A percentile compares a stretch with the other conserved stretches of the same genome.
These are phyloP conservation scores for Nudaria mundana DNA, from an alignment of 2,888 invertebrate genomes.

Conservation along the genomic window DNA sequence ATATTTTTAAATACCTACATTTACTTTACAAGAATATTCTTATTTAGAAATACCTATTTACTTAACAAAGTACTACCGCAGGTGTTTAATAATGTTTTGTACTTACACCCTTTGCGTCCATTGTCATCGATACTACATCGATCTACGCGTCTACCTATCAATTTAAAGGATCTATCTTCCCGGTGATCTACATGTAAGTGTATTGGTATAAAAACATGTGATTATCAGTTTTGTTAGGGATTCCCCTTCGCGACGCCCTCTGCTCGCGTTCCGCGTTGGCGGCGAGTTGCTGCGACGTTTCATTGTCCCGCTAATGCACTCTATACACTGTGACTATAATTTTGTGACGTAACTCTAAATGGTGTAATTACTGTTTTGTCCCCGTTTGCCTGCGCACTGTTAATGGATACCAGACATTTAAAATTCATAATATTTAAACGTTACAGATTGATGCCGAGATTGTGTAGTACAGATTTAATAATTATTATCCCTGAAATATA, in stretches of 20 bases:
- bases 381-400: conserved; percentile 48
- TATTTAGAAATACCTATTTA: too few relatives aligned
- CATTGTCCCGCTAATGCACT: conserved; percentile 68
- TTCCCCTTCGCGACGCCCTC: conserved; percentile 26
- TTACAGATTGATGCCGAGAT: not conserved
- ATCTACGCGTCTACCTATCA: not conserved
- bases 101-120: not conserved
- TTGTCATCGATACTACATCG: not conserved
- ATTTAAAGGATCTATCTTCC: conserved; percentile 4
- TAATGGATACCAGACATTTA: conserved; percentile 60
- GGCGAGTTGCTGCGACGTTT: too few relatives aligned
- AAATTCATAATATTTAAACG: conserved; percentile 6
- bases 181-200: conserved; percentile 10
- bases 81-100: not conserved
- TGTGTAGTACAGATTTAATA: too few relatives aligned
- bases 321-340: conserved; percentile 58
- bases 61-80: not conserved
- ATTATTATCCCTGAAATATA: too few relatives aligned
- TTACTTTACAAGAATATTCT: too few relatives aligned
- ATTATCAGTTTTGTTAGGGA: conserved; percentile 35
- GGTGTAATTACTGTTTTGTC: conserved; percentile 71
- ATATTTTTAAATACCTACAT: too few relatives aligned
- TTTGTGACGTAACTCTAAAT: conserved; percentile 70
- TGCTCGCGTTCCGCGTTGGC: conserved; percentile 28
- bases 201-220: conserved; percentile 27